A percentile compares a stretch with the other conserved stretches of the same genome.
Evolutionary conservation across 2,888 invertebrate species (phyloP).

Genomic region (Phanerotoma sp.): DNA sequence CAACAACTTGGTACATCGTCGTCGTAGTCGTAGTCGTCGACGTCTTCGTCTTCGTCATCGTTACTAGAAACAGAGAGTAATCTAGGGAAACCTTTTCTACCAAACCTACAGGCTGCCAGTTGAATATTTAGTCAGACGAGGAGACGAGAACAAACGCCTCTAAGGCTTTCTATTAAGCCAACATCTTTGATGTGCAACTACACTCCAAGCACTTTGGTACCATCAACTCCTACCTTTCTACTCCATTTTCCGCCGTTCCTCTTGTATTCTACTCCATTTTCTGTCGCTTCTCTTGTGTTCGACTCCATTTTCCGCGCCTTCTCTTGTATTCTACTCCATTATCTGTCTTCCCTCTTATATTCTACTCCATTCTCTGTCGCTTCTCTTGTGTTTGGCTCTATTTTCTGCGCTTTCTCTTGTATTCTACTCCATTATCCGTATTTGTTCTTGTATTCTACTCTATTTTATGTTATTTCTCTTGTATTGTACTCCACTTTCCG

Average conservation of each 20-base stretch:
- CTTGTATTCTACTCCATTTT: slow-evolving; percentile 16
- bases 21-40: too few species aligned
- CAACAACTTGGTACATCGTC: not conserved
- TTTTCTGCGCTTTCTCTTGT: too few species aligned
- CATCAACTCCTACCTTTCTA: slow-evolving; percentile 34
- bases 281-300: slow-evolving; percentile 1
- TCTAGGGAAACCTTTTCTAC: slow-evolving; percentile 36
- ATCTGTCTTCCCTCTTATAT: slow-evolving; percentile 2
- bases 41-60: not conserved
- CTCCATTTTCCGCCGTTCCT: slow-evolving; percentile 19
- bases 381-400: too few species aligned
- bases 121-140: slow-evolving; percentile 59
- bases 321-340: too few species aligned
- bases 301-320: too few species aligned
- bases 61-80: not conserved
- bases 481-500: too few species aligned
- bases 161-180: slow-evolving; percentile 64
- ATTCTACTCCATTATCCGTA: not conserved
- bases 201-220: slow-evolving; percentile 42
- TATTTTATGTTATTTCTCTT: slow-evolving; percentile 10
- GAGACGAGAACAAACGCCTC: slow-evolving; percentile 63
- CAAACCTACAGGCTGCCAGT: too few species aligned
- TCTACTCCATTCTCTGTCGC: slow-evolving; percentile 17
- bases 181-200: slow-evolving; percentile 54
- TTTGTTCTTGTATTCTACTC: slow-evolving; percentile 15